Percentiles rank a stretch among this genome's conserved stretches.
phyloP scores from a whole-genome alignment of 2,113 vertebrate species.

The Xenotilapia longispinis region DNA sequence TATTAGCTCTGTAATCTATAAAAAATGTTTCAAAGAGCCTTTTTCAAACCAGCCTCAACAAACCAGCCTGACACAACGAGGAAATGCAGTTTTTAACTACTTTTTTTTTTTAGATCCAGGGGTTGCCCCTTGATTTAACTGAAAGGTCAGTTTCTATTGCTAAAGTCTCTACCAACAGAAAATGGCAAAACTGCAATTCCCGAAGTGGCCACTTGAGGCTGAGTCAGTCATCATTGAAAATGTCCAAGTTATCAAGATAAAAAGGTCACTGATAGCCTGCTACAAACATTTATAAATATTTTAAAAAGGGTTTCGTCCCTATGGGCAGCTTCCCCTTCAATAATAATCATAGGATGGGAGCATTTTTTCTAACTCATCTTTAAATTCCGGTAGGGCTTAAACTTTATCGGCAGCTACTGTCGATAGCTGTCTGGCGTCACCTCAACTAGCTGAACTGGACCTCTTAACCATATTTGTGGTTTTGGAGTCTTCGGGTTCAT shows the following conservation, averaged over 20 bases:
- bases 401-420: not conserved
- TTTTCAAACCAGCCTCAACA: not conserved
- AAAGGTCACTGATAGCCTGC: not conserved
- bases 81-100: not conserved
- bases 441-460: not conserved
- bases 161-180: not conserved
- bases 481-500: not conserved
- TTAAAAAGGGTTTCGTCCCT: not conserved
- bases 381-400: not conserved
- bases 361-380: not conserved
- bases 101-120: not conserved
- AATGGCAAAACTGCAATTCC: not conserved
- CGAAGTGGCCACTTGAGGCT: not conserved
- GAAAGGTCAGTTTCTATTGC: not conserved
- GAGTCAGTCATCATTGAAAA: not conserved
- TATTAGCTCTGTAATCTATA: not conserved
- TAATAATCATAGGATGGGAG: not conserved
- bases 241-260: not conserved
- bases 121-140: not conserved
- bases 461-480: not conserved
- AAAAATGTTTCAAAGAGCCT: not conserved
- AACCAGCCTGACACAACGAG: not conserved
- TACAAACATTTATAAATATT: not conserved
- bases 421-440: not conserved
- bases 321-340: not conserved